phyloP scores from a whole-genome alignment of 2,888 invertebrate genomes.

The Cephus rjabovi region DNA sequence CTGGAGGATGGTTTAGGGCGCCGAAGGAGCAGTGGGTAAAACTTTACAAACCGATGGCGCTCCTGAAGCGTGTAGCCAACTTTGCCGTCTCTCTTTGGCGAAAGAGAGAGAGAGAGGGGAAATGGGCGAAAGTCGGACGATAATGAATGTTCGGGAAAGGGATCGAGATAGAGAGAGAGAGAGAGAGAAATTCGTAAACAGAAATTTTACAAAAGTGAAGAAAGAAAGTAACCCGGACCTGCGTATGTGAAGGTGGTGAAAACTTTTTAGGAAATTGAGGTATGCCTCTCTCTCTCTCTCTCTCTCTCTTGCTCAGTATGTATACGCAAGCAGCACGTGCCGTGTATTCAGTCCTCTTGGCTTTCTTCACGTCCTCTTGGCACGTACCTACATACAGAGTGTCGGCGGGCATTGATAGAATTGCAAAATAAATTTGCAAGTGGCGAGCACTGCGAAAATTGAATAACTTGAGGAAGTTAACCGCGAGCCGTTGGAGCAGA shows the following conservation, averaged over 20 bases:
- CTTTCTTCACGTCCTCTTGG: constrained; percentile 21
- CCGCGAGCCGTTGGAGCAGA: constrained; percentile 26
- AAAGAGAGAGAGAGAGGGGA: constrained; percentile 26
- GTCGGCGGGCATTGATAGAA: constrained; percentile 41
- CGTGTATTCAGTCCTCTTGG: no score
- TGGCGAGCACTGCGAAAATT: constrained; percentile 44
- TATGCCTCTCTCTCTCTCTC: constrained; percentile 9
- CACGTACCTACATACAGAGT: constrained; percentile 16
- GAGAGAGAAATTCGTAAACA: constrained; percentile 37
- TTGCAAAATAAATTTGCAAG: constrained; percentile 51
- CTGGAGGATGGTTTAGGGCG: neutral
- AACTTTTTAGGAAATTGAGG: constrained; percentile 33
- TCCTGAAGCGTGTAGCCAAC: neutral
- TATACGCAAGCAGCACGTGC: no score
- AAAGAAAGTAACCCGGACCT: constrained; percentile 25
- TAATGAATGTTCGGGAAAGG: constrained; percentile 5
- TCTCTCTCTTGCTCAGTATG: constrained; percentile 4
- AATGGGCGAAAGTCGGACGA: constrained; percentile 1
- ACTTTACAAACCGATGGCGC: neutral
- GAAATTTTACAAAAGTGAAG: constrained; percentile 33
- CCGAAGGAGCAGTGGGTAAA: neutral
- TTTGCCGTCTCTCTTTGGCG: neutral
- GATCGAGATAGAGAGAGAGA: constrained; percentile 3
- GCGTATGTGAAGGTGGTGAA: constrained; percentile 24
- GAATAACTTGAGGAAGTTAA: constrained; percentile 50